Evolutionary conservation across 2,797 vertebrate species (phyloP).

Genomic region (Acanthurus lineatus): DNA sequence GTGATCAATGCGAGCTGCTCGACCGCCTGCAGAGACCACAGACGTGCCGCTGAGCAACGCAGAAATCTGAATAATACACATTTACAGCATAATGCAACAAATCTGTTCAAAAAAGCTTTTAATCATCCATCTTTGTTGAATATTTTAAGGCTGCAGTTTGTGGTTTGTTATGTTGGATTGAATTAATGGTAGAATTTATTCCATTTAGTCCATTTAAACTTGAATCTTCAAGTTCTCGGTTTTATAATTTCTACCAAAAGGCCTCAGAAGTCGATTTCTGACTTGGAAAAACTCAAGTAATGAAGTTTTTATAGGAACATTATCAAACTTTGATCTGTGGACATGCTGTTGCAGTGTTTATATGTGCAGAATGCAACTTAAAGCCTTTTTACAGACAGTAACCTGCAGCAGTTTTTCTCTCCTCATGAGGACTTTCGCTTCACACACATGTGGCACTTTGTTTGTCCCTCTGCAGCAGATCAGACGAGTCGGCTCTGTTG

Average conservation of each 20-base stretch:
- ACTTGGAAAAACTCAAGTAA: no score
- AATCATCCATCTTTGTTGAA: background rate
- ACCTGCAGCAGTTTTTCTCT: no score
- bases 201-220: no score
- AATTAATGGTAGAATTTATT: background rate
- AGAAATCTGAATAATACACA: background rate
- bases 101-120: background rate
- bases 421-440: background rate
- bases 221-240: no score
- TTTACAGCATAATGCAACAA: background rate
- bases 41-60: conserved; percentile 23
- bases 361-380: no score
- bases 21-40: conserved; percentile 46
- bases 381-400: no score
- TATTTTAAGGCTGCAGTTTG: background rate
- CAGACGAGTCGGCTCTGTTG: conserved; percentile 43
- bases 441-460: background rate
- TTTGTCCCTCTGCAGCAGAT: background rate
- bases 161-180: background rate
- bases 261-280: no score
- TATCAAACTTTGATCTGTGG: no score
- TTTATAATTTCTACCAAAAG: no score
- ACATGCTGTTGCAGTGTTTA: no score
- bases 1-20: conserved; percentile 47
- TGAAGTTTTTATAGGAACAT: no score